These are phyloP conservation scores for Macaria notata DNA, from an alignment of 2,888 invertebrate genomes.

Conservation along the genomic window DNA sequence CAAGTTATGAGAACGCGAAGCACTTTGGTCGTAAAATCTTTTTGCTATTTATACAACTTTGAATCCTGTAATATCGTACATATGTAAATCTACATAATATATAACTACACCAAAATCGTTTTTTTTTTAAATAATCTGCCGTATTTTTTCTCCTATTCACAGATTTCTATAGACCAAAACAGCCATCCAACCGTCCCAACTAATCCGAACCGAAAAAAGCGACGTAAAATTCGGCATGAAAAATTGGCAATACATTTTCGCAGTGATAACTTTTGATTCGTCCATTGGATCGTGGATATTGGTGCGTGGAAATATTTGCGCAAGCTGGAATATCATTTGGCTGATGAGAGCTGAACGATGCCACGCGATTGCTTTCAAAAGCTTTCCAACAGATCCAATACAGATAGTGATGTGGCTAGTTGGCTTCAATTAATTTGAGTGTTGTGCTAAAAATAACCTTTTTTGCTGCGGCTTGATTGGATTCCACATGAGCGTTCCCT, in stretches of 20 bases:
- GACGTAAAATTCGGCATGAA: slow-evolving; percentile 18
- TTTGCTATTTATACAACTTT: too few species aligned
- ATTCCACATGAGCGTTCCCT: too few species aligned
- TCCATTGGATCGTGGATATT: slow-evolving; percentile 18
- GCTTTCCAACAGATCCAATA: slow-evolving; percentile 42
- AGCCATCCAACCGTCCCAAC: not conserved
- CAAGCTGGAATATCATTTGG: slow-evolving; percentile 44
- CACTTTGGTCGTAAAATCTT: too few species aligned
- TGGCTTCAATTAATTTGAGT: too few species aligned
- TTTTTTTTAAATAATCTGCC: too few species aligned
- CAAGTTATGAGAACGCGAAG: too few species aligned
- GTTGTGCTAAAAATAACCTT: too few species aligned
- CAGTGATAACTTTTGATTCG: slow-evolving; percentile 29
- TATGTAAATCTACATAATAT: too few species aligned
- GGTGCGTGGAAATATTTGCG: slow-evolving; percentile 44
- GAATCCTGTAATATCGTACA: too few species aligned
- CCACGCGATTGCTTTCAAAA: slow-evolving; percentile 47
- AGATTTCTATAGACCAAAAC: not conserved
- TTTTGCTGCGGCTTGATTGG: too few species aligned
- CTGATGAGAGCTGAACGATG: slow-evolving; percentile 20
- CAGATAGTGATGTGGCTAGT: too few species aligned
- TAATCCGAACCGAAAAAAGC: slow-evolving; percentile 15
- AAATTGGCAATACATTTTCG: slow-evolving; percentile 21
- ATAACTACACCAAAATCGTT: too few species aligned
- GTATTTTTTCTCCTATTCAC: not conserved